Base-by-base conservation (phyloP, 2,113 vertebrate species). In the Garra rufa region DNA sequence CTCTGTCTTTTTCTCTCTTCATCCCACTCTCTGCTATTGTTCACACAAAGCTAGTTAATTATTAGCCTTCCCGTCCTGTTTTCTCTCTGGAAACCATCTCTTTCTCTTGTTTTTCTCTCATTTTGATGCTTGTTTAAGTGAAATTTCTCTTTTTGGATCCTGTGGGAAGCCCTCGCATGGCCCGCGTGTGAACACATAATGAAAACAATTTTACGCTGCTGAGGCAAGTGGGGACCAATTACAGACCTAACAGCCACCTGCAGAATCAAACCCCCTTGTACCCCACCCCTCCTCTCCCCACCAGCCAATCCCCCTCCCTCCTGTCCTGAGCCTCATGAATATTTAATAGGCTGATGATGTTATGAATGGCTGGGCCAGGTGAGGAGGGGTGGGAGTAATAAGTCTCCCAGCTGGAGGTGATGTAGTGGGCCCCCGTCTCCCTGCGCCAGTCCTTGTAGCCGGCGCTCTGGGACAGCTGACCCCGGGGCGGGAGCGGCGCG, bases 201-300 rank as follows among this genome's bases (percentile, higher is more conserved):
- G 97, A 99, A 99, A 99, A 99, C 97, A 98, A 97, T 99, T 98
- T 98, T 97, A 98, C 96, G 96, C 97, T 95, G 95, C 93, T 91
- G 95, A 99, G 96, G 96, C 96, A 97, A 97, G 97, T 96, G 96
- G 96, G 91, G 92, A 95, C 96, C 97, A 99, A 99, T 99, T 99
- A 99, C 96, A 95, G 95, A 97, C 96, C 96, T 97, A 96, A 98
- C 96, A 97, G 97, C 97, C 98, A 99, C 97, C 98, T 99, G 98
- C 98, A 98, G 97, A 94, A 96, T 95, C 93, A 90, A 95, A 88
- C 88, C 87, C 88, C 76, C 87, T 90, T 71, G 81, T 46, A 83
- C 7, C 28, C 67, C 30, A 34, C 76, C 83, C 70, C 21, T 88
- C 83, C 65, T 81, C 83, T 55, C 84, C 79, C 83, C 73, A 91